Conservation (phyloP, 2,113 vertebrate species). For the Felis chaus region DNA sequence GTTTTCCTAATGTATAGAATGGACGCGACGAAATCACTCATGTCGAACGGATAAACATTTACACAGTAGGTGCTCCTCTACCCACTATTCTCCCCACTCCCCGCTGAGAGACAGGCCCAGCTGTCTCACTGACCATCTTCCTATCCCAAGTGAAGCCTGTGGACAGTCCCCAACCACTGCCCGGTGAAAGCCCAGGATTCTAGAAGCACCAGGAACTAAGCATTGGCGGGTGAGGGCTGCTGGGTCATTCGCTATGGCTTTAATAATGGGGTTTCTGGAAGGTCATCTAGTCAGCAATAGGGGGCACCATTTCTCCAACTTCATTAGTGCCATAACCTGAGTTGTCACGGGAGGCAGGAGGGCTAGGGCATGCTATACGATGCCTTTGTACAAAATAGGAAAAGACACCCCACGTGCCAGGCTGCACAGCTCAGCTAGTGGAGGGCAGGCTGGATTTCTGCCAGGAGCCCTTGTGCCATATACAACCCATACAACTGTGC, state of each 20-base stretch:
- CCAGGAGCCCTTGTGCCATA: not conserved
- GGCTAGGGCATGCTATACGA: not conserved
- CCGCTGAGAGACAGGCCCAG: not conserved
- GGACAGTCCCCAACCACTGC: not conserved
- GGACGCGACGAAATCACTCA: not conserved
- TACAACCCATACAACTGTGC: not conserved
- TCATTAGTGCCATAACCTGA: constrained; percentile 76
- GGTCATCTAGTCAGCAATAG: constrained; percentile 70
- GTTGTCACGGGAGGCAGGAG: not conserved
- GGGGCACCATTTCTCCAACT: constrained; percentile 78
- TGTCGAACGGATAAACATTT: not conserved
- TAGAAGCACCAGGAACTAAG: constrained; percentile 68
- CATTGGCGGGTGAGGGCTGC: constrained; percentile 68
- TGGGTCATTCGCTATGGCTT: constrained; percentile 72
- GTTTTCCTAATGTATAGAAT: not conserved
- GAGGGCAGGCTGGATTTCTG: not conserved
- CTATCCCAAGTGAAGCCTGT: not conserved
- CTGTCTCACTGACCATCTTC: not conserved
- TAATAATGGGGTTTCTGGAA: constrained; percentile 77
- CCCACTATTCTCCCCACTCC: too few relatives aligned
- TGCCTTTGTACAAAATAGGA: not conserved
- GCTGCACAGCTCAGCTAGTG: not conserved
- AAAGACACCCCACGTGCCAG: not conserved
- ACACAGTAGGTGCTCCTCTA: not conserved
- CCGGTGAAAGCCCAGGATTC: constrained; percentile 70